These are phyloP conservation scores for Heliocidaris erythrogramma DNA, from an alignment of 35 echinoderm and acorn worm genomes.

Conservation along the genomic window DNA sequence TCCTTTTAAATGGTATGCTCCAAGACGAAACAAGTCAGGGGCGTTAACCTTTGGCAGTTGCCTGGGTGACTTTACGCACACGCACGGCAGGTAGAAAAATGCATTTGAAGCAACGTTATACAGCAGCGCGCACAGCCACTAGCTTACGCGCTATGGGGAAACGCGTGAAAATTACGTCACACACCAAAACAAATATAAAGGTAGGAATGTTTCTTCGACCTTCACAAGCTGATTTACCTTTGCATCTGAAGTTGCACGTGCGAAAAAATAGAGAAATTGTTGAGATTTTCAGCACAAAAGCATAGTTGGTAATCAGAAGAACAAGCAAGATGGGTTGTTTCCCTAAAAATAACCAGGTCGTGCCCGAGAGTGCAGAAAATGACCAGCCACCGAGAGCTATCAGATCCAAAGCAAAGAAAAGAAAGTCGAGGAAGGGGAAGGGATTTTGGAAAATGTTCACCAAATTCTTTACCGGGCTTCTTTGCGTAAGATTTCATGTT, in stretches of 20 bases:
- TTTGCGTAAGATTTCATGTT: neutral
- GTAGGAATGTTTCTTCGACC: neutral
- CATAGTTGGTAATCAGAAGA: neutral
- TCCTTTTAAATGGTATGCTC: neutral
- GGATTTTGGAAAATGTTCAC: neutral
- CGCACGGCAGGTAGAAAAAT: neutral
- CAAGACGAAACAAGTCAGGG: neutral
- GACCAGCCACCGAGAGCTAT: neutral
- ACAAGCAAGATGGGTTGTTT: neutral
- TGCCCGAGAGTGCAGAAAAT: neutral
- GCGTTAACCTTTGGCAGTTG: neutral
- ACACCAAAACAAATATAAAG: neutral
- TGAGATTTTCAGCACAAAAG: neutral
- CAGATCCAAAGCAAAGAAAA: neutral
- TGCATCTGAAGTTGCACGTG: neutral
- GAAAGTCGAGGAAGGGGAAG: neutral
- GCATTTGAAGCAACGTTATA: neutral
- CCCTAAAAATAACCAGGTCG: neutral
- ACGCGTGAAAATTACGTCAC: neutral
- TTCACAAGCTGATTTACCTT: neutral
- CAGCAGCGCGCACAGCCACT: neutral
- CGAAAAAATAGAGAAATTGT: neutral
- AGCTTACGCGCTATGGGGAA: neutral
- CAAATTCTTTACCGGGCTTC: neutral
- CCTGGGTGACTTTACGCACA: neutral